These are phyloP conservation scores for Phoenicopterus ruber DNA, from an alignment of 2,113 vertebrate genomes.

Conservation along the genomic window DNA sequence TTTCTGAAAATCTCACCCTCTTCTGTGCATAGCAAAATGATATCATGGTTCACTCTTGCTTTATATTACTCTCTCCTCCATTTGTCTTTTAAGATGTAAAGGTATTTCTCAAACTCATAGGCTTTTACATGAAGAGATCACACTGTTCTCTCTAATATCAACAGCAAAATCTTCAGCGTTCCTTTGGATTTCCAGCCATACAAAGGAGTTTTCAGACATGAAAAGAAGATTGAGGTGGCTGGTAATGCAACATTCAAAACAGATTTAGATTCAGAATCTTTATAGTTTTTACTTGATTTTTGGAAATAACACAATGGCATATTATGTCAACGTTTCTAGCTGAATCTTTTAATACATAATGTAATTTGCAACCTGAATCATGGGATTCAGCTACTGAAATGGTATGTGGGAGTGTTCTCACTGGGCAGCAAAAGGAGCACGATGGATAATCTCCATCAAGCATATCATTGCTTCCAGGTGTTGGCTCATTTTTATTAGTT, in stretches of 20 bases:
- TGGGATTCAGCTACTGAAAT: slow-evolving; percentile 47
- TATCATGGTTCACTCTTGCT: neutral
- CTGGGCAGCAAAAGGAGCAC: slow-evolving; percentile 42
- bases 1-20: neutral
- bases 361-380: neutral
- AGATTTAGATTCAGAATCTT: slow-evolving; percentile 40
- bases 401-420: slow-evolving; percentile 46
- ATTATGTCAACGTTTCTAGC: slow-evolving; percentile 22
- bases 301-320: slow-evolving; percentile 30
- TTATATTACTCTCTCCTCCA: neutral
- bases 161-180: neutral
- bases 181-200: neutral
- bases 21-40: neutral
- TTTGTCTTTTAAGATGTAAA: slow-evolving; percentile 15
- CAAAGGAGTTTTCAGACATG: neutral
- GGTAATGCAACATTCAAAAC: neutral
- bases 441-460: slow-evolving; percentile 57
- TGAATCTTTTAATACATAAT: slow-evolving; percentile 47
- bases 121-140: neutral
- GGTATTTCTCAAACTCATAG: neutral
- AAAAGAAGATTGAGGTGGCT: neutral
- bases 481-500: slow-evolving; percentile 55
- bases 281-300: slow-evolving; percentile 37
- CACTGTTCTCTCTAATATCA: neutral
- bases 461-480: slow-evolving; percentile 69